Percentiles rank a stretch among this genome's conserved stretches.
These are phyloP conservation scores for Amphipyra tragopoginis DNA, from an alignment of 2,888 invertebrate genomes.

Conservation along the genomic window DNA sequence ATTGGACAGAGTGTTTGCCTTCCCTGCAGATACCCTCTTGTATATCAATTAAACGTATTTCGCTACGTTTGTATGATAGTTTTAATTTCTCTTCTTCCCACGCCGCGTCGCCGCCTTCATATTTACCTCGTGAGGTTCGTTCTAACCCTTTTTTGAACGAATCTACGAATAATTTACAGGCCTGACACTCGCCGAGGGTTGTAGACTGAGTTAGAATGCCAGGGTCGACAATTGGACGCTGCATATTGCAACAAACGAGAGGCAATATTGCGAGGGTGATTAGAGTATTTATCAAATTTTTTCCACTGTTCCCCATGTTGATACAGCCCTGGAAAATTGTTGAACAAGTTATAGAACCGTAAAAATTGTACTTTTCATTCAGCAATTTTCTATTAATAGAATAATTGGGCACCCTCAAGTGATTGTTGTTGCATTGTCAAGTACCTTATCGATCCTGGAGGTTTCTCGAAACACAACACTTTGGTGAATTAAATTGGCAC, in stretches of 20 bases:
- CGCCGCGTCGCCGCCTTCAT: slow-evolving; percentile 97
- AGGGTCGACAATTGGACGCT: slow-evolving; percentile 73
- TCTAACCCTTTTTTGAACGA: slow-evolving; percentile 95
- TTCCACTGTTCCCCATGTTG: slow-evolving; percentile 64
- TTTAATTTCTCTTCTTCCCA: slow-evolving; percentile 97
- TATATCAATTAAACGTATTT: slow-evolving; percentile 97
- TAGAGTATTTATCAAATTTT: slow-evolving; percentile 42
- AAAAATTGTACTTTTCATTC: slow-evolving; percentile 52
- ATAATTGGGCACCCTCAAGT: slow-evolving; percentile 21
- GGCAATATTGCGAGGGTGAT: slow-evolving; percentile 60
- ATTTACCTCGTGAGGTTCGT: slow-evolving; percentile 95
- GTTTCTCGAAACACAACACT: slow-evolving; percentile 52
- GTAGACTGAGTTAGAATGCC: slow-evolving; percentile 76
- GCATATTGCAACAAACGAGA: slow-evolving; percentile 63
- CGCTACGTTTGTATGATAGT: slow-evolving; percentile 95
- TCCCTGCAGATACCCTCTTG: slow-evolving; percentile 96
- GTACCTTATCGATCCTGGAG: slow-evolving; percentile 58
- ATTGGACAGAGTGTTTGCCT: slow-evolving; percentile 93
- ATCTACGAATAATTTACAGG: slow-evolving; percentile 93
- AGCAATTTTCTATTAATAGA: slow-evolving; percentile 40
- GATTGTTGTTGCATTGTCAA: slow-evolving; percentile 20
- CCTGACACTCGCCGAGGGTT: slow-evolving; percentile 93
- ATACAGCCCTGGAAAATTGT: slow-evolving; percentile 66
- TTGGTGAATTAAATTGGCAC: slow-evolving; percentile 26
- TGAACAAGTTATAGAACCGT: slow-evolving; percentile 31